These are phyloP conservation scores for Aspidoscelis tigris DNA, from an alignment of 2,113 vertebrate species.

Conservation along the genomic window DNA sequence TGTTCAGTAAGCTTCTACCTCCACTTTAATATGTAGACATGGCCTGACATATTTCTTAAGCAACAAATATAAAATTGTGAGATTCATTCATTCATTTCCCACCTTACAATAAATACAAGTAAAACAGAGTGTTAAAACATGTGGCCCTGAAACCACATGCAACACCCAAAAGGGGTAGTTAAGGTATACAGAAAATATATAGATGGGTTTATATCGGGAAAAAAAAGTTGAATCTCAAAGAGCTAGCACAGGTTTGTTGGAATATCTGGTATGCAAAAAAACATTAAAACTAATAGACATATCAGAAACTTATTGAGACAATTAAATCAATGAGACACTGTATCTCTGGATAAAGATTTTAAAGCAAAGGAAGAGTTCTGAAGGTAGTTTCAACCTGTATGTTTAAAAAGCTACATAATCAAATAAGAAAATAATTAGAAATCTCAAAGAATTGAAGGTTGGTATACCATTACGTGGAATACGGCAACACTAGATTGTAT, in stretches of 20 bases:
- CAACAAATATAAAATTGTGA: too few species aligned
- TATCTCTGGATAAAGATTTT: background rate
- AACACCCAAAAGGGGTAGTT: background rate
- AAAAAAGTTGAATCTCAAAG: background rate
- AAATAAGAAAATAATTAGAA: background rate
- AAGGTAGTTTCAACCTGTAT: background rate
- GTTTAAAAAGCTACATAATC: constrained; percentile 12
- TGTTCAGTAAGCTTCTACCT: too few species aligned
- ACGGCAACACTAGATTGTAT: too few species aligned
- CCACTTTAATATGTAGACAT: too few species aligned
- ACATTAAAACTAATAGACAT: background rate
- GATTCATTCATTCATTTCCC: too few species aligned
- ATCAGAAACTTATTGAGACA: background rate
- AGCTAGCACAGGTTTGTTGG: background rate
- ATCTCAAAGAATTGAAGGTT: background rate
- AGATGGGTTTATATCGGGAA: background rate
- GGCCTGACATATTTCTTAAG: background rate
- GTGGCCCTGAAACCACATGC: background rate
- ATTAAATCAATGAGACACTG: background rate
- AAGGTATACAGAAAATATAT: background rate
- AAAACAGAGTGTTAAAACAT: background rate
- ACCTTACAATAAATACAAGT: background rate
- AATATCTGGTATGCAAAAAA: background rate
- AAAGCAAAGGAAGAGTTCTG: background rate
- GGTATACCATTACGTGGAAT: too few species aligned